Base-by-base conservation (phyloP, 2,888 invertebrate species). In the Cryptus viduatorius region DNA sequence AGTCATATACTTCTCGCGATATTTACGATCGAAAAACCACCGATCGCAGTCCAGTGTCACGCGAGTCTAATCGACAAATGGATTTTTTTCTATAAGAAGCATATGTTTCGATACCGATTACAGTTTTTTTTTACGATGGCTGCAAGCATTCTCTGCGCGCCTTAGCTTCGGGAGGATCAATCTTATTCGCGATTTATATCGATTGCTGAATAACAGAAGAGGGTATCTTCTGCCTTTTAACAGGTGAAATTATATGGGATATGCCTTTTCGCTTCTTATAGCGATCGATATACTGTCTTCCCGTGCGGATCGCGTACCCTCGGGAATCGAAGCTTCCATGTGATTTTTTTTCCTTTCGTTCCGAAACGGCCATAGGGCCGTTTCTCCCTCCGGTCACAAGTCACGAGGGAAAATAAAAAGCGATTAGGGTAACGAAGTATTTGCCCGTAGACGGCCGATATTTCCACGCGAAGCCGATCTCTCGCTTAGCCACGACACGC, bases 41-140 rank as follows among this genome's bases (percentile, higher is more conserved):
- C 3, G 19, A 56, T 48, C n/a, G 31, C 12, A 50, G 53, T 24
- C 53, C 29, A 24, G 12, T 42, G 75, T 82, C 37, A 68, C 90
- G 90, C 89, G 84, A 90, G 83, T 89, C 88, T 90, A 90, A 91
- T 91, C 91, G 89, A 85, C 87, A 90, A 90, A 90, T 91, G 88
- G 88, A 84, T 87, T 59, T 16, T 71, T 71, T 53, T 37, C 16
- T 12, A 65, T 19, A 46, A 19, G 59, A 67, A 61, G 46, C 69
- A 76, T 56, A 64, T 37, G 53, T 48, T 71, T 59, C 56, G 10
- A 48, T 61, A 64, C 59, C 61, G 50, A 64, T 50, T 65, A 65
- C 7, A 14, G 14, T 24, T 59, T 24, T 24, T 24, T 24, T 29
- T 14, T 14, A 10, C 31, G 61, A 61, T 24, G 24, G 56, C 56